Base-by-base conservation (phyloP, 2,888 invertebrate species). In the Eupithecia insigniata region DNA sequence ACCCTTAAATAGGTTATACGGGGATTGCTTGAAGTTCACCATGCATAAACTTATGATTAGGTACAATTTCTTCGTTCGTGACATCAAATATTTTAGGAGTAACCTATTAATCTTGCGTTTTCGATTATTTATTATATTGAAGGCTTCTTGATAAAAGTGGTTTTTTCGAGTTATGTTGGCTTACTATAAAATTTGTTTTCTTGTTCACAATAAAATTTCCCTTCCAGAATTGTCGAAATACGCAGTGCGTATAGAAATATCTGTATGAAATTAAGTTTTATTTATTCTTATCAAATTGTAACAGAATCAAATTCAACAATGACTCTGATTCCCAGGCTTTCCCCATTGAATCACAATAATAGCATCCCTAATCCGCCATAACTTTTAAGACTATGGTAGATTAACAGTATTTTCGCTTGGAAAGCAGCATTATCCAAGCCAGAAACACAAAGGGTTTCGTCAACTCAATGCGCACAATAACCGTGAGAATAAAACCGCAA, bases 361-460 rank as follows among this genome's bases (percentile, higher is more conserved):
- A 69, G 75, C 30, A 68, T 55, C 73, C 69, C 70, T 72, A 77
- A 79, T 79, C 76, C 75, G 70, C 69, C 67, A 75, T 76, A 79
- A 76, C 76, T 77, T 76, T 58, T 70, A 74, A 76, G 73, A 75
- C 75, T 69, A 70, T 64, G 75, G 66, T 61, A 61, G 70, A 75
- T 74, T 70, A 76, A 68, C 73, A 73, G 69, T 62, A 78, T 78
- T 79, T 76, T 76, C 71, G 71, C 80, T 77, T 75, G 77, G 76
- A 79, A 77, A 79, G 76, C 78, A 78, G 75, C 80, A 80, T 81
- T 80, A 79, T 80, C 76, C 75, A 73, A 78, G 76, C 66, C 70
- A 72, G 71, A 68, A 79, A 81, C 69, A 86, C 87, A 85, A 87
- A 87, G 82, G 84, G 78, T 86, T 85, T 85, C 85, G 84, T 84